Conservation (phyloP, 2,888 invertebrate genomes). For the Sinelater perroti region DNA sequence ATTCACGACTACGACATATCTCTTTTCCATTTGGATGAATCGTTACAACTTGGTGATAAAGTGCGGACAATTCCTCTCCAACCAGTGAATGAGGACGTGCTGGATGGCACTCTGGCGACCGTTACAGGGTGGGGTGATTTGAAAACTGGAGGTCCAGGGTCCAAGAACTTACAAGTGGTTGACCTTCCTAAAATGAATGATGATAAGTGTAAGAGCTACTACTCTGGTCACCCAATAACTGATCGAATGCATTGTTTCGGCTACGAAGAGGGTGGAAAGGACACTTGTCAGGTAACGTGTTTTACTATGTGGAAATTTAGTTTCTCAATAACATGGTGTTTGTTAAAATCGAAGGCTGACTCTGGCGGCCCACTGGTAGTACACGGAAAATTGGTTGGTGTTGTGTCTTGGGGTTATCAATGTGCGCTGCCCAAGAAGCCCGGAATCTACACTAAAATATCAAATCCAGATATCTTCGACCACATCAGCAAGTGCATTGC, state of each 20-base stretch:
- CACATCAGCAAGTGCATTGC: background rate
- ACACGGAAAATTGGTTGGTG: background rate
- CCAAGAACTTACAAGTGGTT: constrained; percentile 6
- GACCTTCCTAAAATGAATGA: background rate
- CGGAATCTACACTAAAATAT: constrained; percentile 1
- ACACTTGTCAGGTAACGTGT: constrained; percentile 27
- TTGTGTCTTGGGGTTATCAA: constrained; percentile 3
- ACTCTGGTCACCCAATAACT: background rate
- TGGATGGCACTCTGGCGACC: background rate
- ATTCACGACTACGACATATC: constrained; percentile 5
- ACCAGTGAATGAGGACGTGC: background rate
- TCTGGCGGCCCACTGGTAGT: constrained; percentile 17
- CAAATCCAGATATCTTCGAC: background rate
- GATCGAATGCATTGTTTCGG: constrained; percentile 19
- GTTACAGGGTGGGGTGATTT: constrained; percentile 14
- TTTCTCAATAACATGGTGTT: too few species aligned
- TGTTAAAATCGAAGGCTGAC: too few species aligned
- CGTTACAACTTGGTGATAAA: background rate
- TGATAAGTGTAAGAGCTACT: background rate
- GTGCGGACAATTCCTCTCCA: background rate
- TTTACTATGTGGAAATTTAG: too few species aligned
- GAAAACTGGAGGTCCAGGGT: background rate
- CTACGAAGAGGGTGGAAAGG: constrained; percentile 9
- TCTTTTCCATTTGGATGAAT: background rate
- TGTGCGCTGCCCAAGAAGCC: background rate